Evolutionary conservation across 1,140 invertebrate species (phyloP).

Genomic region (Drosophila setifemur): DNA sequence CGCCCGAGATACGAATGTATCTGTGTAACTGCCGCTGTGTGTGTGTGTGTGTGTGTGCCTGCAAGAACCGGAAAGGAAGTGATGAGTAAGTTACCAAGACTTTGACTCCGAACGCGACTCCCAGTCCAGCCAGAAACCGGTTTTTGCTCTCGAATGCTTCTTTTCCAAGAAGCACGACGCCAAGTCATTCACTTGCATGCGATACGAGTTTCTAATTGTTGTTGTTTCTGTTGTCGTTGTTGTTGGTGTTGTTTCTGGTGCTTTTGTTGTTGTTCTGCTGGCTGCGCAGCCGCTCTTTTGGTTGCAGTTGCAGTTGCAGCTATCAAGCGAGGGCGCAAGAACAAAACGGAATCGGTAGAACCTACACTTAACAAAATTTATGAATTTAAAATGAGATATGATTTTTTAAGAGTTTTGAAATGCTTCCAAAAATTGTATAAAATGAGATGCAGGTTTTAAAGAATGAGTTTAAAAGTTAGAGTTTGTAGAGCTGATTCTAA

Average conservation of each 20-base stretch:
- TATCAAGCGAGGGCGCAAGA: constrained; percentile 59
- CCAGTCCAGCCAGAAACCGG: constrained; percentile 36
- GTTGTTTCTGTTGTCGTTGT: constrained; percentile 8
- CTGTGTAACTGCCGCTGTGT: neutral
- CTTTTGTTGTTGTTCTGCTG: constrained; percentile 8
- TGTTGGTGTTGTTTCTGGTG: constrained; percentile 7
- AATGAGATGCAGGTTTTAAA: too few relatives aligned
- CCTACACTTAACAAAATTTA: constrained; percentile 13
- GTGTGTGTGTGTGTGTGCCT: neutral
- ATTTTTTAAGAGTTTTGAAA: too few relatives aligned
- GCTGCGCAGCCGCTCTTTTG: neutral
- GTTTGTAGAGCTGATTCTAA: too few relatives aligned
- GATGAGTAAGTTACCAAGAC: constrained; percentile 76
- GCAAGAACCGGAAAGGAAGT: constrained; percentile 80
- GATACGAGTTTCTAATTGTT: constrained; percentile 54
- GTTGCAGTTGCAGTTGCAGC: constrained; percentile 21
- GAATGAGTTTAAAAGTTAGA: too few relatives aligned
- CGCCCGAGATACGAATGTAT: neutral
- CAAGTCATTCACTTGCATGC: constrained; percentile 76
- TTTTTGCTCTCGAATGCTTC: constrained; percentile 53
- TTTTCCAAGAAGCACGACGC: constrained; percentile 68
- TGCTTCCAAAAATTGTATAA: too few relatives aligned
- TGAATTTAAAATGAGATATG: too few relatives aligned
- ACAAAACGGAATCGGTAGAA: constrained; percentile 29
- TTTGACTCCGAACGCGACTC: constrained; percentile 52